These are phyloP conservation scores for Mnemiopsis leidyi DNA, from an alignment of 37 sponge, comb jelly and placozoan genomes.

Conservation along the genomic window DNA sequence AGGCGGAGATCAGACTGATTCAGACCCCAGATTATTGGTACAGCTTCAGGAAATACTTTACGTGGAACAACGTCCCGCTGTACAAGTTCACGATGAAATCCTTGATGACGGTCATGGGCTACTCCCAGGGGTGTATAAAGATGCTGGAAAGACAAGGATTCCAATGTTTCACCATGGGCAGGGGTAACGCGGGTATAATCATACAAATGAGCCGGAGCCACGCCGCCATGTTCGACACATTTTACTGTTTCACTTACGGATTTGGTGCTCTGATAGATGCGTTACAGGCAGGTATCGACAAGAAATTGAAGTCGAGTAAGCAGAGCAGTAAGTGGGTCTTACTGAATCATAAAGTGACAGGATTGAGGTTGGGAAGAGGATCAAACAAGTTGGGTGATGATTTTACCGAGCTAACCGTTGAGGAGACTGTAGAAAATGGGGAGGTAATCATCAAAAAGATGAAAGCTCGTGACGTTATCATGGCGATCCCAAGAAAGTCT, in stretches of 20 bases:
- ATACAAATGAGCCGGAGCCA: constrained; percentile 1
- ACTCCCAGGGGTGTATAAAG: not conserved
- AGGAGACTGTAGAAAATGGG: not conserved
- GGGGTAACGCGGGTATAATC: constrained; percentile 14
- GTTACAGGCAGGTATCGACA: not conserved
- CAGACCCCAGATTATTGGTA: constrained; percentile 43
- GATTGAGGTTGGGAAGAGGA: not conserved
- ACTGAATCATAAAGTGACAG: not conserved
- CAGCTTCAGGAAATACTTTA: not conserved
- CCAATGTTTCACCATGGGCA: not conserved
- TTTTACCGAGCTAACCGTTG: not conserved
- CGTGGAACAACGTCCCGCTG: constrained; percentile 26
- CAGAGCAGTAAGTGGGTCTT: not conserved
- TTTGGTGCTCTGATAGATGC: not conserved
- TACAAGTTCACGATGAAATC: constrained; percentile 49
- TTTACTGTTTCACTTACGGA: constrained; percentile 15
- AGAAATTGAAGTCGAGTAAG: not conserved
- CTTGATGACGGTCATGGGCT: constrained; percentile 19
- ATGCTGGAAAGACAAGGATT: not conserved
- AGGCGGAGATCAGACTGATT: not conserved
- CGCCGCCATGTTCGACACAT: not conserved
- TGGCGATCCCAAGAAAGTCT: not conserved
- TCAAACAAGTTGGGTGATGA: not conserved
- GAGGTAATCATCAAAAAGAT: not conserved
- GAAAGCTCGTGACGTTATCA: not conserved